Percentiles rank a stretch among this genome's conserved stretches.
Evolutionary conservation across 2,888 invertebrate genomes (phyloP).

Genomic region (Suillia variegata): DNA sequence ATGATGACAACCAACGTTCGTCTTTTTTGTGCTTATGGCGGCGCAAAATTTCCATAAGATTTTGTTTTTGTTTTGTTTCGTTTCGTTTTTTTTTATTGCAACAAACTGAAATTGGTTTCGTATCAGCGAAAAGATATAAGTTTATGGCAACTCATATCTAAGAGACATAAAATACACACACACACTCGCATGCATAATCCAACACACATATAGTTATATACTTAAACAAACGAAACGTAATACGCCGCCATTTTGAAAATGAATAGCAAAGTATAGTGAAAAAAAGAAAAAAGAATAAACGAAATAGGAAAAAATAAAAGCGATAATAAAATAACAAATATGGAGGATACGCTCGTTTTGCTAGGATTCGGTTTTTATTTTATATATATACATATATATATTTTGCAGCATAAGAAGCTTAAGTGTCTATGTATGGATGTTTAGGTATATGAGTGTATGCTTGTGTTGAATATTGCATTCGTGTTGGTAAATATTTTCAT

Average conservation of each 20-base stretch:
- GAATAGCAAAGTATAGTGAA: slow-evolving; percentile 13
- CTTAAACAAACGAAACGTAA: background rate
- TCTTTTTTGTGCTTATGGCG: background rate
- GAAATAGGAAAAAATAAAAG: slow-evolving; percentile 37
- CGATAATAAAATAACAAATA: slow-evolving; percentile 56
- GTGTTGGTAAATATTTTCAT: slow-evolving; percentile 27
- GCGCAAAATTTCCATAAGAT: slow-evolving; percentile 10
- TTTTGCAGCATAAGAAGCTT: slow-evolving; percentile 51
- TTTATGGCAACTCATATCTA: slow-evolving; percentile 55
- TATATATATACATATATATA: too few relatives aligned
- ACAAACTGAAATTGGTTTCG: slow-evolving; percentile 47
- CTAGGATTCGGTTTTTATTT: slow-evolving; percentile 48
- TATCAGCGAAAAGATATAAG: slow-evolving; percentile 34
- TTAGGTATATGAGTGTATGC: slow-evolving; percentile 20
- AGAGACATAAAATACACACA: slow-evolving; percentile 42
- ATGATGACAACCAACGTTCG: background rate
- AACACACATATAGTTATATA: too few relatives aligned
- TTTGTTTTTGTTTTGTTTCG: too few relatives aligned
- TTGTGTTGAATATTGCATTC: slow-evolving; percentile 20
- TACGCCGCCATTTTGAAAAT: slow-evolving; percentile 29
- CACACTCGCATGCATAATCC: background rate
- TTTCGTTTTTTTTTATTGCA: slow-evolving; percentile 23
- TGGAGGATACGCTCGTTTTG: slow-evolving; percentile 49
- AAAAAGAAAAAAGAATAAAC: slow-evolving; percentile 13
- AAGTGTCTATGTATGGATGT: slow-evolving; percentile 39